Percentiles rank a stretch among this genome's conserved stretches.
Evolutionary conservation across 1,140 invertebrate species (phyloP).

Genomic region (Eciton burchellii): DNA sequence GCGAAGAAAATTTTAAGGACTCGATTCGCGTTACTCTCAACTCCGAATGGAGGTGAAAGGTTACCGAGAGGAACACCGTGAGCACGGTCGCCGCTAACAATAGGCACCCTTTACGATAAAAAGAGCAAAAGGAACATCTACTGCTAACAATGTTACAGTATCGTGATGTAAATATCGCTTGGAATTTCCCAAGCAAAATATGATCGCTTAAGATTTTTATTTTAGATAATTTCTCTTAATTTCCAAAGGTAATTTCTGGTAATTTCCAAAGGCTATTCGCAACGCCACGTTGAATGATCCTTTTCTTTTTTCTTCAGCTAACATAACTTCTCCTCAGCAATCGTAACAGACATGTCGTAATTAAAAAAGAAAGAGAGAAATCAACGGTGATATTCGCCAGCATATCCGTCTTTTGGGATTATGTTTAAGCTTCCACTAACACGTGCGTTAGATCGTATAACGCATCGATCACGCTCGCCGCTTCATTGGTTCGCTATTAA

Average conservation of each 20-base stretch:
- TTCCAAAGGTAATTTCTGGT: too few relatives aligned
- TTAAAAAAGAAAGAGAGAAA: not conserved
- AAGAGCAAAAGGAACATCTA: not conserved
- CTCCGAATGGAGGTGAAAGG: not conserved
- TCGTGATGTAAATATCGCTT: not conserved
- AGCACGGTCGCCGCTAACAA: constrained; percentile 18
- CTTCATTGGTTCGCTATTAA: constrained; percentile 81
- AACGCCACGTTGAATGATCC: too few relatives aligned
- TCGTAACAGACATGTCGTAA: too few relatives aligned
- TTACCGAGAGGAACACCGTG: not conserved
- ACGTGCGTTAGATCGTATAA: constrained; percentile 37
- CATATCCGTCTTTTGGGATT: constrained; percentile 56
- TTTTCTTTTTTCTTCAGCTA: too few relatives aligned
- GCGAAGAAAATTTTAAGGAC: constrained; percentile 71
- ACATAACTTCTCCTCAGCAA: too few relatives aligned
- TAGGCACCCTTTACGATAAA: constrained; percentile 24
- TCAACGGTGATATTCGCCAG: constrained; percentile 30
- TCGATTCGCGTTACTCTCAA: constrained; percentile 50
- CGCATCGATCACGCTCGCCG: constrained; percentile 52
- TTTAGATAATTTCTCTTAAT: not conserved
- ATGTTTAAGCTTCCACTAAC: constrained; percentile 30
- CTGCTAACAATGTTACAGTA: constrained; percentile 1
- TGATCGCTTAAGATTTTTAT: constrained; percentile 14
- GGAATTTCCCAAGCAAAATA: not conserved
- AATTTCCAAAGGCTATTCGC: too few relatives aligned